These are phyloP conservation scores for Rhea pennata DNA, from an alignment of 2,113 vertebrate species.

Conservation along the genomic window DNA sequence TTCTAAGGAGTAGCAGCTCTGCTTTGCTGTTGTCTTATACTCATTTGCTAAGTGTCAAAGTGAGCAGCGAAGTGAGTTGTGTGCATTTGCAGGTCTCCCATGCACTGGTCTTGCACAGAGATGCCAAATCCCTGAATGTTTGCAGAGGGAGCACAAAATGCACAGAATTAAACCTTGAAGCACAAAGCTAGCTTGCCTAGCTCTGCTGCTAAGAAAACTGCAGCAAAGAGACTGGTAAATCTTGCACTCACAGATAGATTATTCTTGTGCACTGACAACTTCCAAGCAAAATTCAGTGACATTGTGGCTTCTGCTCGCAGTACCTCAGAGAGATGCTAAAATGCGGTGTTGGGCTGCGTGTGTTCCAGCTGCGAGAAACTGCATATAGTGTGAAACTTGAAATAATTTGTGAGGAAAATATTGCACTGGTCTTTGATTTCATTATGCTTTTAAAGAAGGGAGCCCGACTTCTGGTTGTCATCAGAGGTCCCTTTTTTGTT, in stretches of 20 bases:
- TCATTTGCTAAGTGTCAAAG: too few relatives aligned
- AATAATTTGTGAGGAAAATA: neutral
- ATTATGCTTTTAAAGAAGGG: neutral
- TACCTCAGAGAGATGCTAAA: neutral
- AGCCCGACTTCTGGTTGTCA: neutral
- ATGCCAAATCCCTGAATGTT: too few relatives aligned
- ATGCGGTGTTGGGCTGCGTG: neutral
- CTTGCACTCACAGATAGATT: neutral
- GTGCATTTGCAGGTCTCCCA: neutral
- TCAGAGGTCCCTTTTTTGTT: neutral
- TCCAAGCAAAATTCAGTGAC: accelerated
- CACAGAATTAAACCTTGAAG: neutral
- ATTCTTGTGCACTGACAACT: neutral
- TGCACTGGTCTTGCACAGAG: neutral
- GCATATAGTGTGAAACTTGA: accelerated
- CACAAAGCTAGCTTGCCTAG: neutral
- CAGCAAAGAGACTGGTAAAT: too few relatives aligned
- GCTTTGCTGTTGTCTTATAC: too few relatives aligned
- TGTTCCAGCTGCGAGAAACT: neutral
- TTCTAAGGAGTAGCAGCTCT: too few relatives aligned
- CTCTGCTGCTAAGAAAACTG: neutral
- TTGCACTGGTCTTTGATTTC: neutral
- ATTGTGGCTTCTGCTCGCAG: neutral
- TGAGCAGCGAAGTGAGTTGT: neutral
- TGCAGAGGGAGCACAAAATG: accelerated